These are phyloP conservation scores for Gadus chalcogrammus DNA, from an alignment of 2,113 vertebrate species.

Conservation along the genomic window DNA sequence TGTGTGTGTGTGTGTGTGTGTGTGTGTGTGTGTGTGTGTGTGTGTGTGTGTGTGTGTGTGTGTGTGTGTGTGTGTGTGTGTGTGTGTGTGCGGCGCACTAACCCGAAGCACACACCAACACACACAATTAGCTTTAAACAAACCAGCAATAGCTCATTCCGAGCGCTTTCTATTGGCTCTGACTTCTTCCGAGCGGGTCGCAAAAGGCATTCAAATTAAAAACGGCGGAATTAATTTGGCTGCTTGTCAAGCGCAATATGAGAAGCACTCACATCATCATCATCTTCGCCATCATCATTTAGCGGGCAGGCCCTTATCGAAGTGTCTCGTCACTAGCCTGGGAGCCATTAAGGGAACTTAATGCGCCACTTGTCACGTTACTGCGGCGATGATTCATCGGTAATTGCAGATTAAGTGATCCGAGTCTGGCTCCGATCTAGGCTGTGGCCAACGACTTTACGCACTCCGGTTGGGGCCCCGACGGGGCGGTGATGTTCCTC, in stretches of 20 bases:
- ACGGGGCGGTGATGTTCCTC: constrained; percentile 17
- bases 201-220: too few species aligned
- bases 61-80: too few species aligned
- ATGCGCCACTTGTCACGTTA: constrained; percentile 30
- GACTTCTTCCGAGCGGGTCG: too few species aligned
- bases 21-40: background rate
- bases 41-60: too few species aligned
- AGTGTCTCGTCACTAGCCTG: constrained; percentile 64
- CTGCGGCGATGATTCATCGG: constrained; percentile 47
- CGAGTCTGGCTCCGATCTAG: constrained; percentile 16
- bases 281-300: constrained; percentile 55
- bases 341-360: constrained; percentile 62
- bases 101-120: constrained; percentile 31
- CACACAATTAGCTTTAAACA: constrained; percentile 60
- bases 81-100: background rate
- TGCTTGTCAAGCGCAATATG: constrained; percentile 41
- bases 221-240: constrained; percentile 53
- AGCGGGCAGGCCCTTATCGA: constrained; percentile 59
- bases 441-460: constrained; percentile 13
- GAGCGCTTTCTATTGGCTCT: background rate
- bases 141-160: constrained; percentile 34
- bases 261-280: constrained; percentile 38
- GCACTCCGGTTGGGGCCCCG: constrained; percentile 30
- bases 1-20: too few species aligned
- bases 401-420: constrained; percentile 45